Evolutionary conservation across 1,140 invertebrate species (phyloP), one percentile per base, ranked within the genome.

Genomic region (Campoletis sonorensis): DNA sequence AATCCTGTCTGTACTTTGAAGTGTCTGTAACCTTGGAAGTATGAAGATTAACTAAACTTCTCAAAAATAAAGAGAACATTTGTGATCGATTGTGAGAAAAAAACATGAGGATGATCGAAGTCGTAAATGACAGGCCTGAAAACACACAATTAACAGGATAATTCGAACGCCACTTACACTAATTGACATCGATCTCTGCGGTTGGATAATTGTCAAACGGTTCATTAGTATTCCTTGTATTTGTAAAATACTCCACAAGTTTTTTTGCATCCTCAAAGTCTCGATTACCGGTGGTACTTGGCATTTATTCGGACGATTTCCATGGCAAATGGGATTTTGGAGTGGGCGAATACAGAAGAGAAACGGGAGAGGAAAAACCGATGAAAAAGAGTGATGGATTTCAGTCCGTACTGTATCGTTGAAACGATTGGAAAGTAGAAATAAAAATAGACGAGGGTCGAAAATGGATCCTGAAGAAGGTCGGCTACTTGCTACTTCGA

Each of bases 401-500:
- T 75, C 72, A 51, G 49, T 2, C 0, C n/a, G 13, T 75, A 54
- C 27, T 49, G 72, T 23, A 72, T 2, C 21, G 72, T 7, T 54
- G 45, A 26, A 75, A 54, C 49, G 72, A 75, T 75, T 75, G 45
- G 26, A 54, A 75, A 75, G 72, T 75, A 49, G 72, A 75, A 75
- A 75, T 75, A 75, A 75, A 75, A 75, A 75, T 54, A 75, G 72
- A 75, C 40, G 49, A 75, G 49, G 72, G 72, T 75, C 26, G 72
- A 75, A 30, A 75, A 75, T 27, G 72, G 49, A 26, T 75, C 13
- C 45, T 75, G 72, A 11, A 4, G 45, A 30, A 75, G 72, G 49
- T 54, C 72, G 72, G 23, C 37, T 15, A 49, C 37, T 70, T 26
- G 45, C 45, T 54, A 30, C 3, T 33, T 70, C 23, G 70, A 18